Evolutionary conservation across 2,888 invertebrate species (phyloP).

Genomic region (Cephus nigrinus): DNA sequence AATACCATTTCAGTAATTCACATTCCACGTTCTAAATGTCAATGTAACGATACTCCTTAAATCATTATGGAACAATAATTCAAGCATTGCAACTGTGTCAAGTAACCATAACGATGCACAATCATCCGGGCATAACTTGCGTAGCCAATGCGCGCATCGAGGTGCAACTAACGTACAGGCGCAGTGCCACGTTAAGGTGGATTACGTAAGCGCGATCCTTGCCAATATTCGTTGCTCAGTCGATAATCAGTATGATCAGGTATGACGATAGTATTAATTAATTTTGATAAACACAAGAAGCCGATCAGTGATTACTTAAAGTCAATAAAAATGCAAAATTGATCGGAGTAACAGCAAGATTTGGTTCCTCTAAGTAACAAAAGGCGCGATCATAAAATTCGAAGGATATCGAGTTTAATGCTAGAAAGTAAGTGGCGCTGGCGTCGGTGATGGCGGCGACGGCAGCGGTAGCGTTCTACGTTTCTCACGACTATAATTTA

Average conservation of each 20-base stretch:
- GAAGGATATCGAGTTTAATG: slow-evolving; percentile 6
- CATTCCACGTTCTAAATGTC: neutral
- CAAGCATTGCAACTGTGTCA: neutral
- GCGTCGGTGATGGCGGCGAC: neutral
- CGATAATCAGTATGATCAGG: neutral
- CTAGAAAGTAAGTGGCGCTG: neutral
- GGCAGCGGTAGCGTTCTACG: neutral
- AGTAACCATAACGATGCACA: neutral
- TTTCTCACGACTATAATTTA: neutral
- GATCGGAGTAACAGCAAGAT: neutral
- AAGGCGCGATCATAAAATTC: neutral
- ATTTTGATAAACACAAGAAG: too few species aligned
- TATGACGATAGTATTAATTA: neutral
- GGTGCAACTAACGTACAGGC: neutral
- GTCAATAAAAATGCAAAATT: neutral
- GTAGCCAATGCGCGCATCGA: neutral
- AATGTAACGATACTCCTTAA: neutral
- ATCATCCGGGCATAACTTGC: neutral
- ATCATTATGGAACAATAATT: neutral
- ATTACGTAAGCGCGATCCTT: neutral
- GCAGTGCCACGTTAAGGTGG: neutral
- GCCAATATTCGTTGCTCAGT: neutral
- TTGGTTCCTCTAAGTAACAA: neutral
- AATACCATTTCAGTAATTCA: neutral
- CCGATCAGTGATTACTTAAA: neutral